Evolutionary conservation across 1,140 invertebrate species (phyloP).

Genomic region (Archegozetes longisetosus): DNA sequence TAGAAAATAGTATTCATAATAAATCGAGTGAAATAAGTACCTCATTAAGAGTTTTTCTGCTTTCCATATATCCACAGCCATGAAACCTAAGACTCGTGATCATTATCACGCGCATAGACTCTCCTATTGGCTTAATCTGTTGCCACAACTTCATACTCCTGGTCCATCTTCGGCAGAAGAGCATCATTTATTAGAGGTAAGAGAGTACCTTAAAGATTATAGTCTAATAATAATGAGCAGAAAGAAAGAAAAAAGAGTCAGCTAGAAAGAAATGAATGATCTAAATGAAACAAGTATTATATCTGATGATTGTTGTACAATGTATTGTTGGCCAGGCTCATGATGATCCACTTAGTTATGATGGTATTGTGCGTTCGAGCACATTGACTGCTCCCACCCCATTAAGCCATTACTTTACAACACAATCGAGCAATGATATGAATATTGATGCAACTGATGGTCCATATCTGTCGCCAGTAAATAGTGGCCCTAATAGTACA

Average conservation of each 20-base stretch:
- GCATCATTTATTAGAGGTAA: constrained; percentile 11
- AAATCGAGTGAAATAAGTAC: background rate
- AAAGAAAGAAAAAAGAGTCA: background rate
- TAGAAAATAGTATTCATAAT: constrained; percentile 2
- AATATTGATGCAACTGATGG: background rate
- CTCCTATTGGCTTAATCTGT: constrained; percentile 87
- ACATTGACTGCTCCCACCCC: constrained; percentile 4
- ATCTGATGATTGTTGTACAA: background rate
- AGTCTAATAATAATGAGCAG: background rate
- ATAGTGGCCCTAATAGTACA: background rate
- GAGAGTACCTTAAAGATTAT: background rate
- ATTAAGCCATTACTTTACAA: constrained; percentile 2
- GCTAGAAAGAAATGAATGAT: background rate
- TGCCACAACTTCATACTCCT: constrained; percentile 66
- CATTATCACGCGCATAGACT: constrained; percentile 85
- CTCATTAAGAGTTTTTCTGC: background rate
- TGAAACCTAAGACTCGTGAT: constrained; percentile 58
- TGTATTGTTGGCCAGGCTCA: constrained; percentile 11
- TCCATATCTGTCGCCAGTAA: background rate
- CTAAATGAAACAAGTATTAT: background rate
- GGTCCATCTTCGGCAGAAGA: constrained; percentile 9
- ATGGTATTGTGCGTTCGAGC: constrained; percentile 15
- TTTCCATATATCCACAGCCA: too few species aligned
- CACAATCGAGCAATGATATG: background rate
- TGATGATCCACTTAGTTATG: constrained; percentile 18